Conservation (phyloP, 2,113 vertebrate species). For the Nothocercus julius region DNA sequence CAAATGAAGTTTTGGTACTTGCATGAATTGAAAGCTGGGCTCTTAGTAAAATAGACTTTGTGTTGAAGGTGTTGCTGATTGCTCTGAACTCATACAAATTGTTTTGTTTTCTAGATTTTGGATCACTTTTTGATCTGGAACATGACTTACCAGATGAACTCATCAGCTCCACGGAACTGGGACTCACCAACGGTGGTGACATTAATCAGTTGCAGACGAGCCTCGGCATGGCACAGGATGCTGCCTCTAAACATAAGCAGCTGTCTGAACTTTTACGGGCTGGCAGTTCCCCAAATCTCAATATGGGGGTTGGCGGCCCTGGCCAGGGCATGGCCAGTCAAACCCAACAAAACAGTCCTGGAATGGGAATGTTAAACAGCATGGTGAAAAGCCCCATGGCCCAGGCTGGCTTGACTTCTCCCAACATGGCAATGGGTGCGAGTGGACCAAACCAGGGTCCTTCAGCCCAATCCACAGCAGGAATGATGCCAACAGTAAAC, state of each 20-base stretch:
- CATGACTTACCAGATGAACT: constrained; percentile 98
- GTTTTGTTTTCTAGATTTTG: constrained; percentile 87
- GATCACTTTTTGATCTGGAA: constrained; percentile 95
- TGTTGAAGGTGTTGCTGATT: not conserved
- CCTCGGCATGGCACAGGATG: constrained; percentile 90
- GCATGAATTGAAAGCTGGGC: not conserved
- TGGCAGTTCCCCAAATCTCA: constrained; percentile 84
- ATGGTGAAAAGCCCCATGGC: constrained; percentile 86
- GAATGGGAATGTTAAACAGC: constrained; percentile 83
- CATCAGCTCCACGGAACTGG: constrained; percentile 93
- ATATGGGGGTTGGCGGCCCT: constrained; percentile 82
- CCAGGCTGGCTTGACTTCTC: constrained; percentile 80
- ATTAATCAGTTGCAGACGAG: constrained; percentile 90
- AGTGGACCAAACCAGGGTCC: constrained; percentile 80
- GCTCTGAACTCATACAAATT: not conserved
- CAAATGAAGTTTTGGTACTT: not conserved
- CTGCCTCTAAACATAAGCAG: constrained; percentile 97
- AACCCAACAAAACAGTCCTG: constrained; percentile 81
- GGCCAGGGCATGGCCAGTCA: constrained; percentile 78
- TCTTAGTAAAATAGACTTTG: not conserved
- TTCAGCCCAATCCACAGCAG: constrained; percentile 73
- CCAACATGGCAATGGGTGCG: constrained; percentile 76
- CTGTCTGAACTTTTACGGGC: constrained; percentile 92
- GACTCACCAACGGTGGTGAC: constrained; percentile 91
- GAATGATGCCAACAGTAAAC: constrained; percentile 80